These are phyloP conservation scores for Corynorhinus townsendii DNA, from an alignment of 2,113 vertebrate genomes.

Conservation along the genomic window DNA sequence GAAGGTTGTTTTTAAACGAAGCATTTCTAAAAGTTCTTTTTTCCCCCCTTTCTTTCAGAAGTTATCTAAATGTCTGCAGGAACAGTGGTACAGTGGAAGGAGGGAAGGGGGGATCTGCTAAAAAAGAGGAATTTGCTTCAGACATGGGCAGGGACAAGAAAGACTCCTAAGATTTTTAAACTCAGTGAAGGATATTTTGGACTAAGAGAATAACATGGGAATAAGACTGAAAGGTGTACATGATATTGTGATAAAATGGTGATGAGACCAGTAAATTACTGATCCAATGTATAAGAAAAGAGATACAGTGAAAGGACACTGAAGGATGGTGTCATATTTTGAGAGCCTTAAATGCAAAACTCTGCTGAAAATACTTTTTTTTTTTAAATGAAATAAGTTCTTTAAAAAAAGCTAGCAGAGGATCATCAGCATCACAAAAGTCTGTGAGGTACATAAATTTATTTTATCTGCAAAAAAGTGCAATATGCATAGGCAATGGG, in stretches of 20 bases:
- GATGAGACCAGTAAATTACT: neutral
- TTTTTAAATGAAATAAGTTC: neutral
- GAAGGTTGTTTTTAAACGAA: neutral
- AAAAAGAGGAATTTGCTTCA: neutral
- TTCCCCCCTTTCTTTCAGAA: neutral
- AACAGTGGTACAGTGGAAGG: neutral
- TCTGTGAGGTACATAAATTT: neutral
- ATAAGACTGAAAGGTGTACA: neutral
- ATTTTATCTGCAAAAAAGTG: neutral
- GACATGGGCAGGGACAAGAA: neutral
- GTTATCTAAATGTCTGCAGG: neutral
- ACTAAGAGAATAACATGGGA: neutral
- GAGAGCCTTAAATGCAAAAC: neutral
- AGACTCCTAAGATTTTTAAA: neutral
- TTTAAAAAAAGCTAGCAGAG: neutral
- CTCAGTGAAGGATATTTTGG: neutral
- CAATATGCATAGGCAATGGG: neutral
- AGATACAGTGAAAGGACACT: neutral
- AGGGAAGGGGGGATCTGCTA: neutral
- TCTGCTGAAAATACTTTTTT: neutral
- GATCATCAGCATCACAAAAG: neutral
- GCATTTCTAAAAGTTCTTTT: neutral
- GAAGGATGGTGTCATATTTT: neutral
- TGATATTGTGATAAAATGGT: neutral
- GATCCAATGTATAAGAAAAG: neutral